These are phyloP conservation scores for Heliconius erato DNA, from an alignment of 2,888 invertebrate species.

Conservation along the genomic window DNA sequence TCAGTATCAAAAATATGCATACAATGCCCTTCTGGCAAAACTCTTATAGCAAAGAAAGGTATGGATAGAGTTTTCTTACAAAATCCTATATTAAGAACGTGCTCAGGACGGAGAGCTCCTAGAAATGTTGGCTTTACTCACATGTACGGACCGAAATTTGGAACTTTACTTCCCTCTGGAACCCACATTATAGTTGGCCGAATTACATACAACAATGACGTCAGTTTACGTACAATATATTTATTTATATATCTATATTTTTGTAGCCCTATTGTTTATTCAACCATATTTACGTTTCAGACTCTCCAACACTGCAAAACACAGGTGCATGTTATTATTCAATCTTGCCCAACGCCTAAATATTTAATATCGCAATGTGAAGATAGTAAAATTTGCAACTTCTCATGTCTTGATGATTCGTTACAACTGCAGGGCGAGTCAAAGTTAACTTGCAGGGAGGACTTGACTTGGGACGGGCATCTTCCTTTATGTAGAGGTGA, in stretches of 20 bases:
- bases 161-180: constrained; percentile 73
- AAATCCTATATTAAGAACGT: constrained; percentile 67
- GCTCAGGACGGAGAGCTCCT: constrained; percentile 67
- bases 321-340: constrained; percentile 75
- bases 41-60: constrained; percentile 72
- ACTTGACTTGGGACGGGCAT: constrained; percentile 71
- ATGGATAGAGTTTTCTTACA: constrained; percentile 69
- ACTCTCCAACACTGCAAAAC: constrained; percentile 76
- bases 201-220: constrained; percentile 67
- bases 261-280: constrained; percentile 41
- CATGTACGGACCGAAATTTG: constrained; percentile 78
- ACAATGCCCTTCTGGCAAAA: constrained; percentile 78
- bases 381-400: constrained; percentile 69
- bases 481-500: constrained; percentile 74
- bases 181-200: constrained; percentile 72
- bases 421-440: constrained; percentile 65
- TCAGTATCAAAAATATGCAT: constrained; percentile 64
- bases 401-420: constrained; percentile 70
- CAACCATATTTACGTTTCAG: constrained; percentile 61
- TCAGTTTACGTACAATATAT: constrained; percentile 56
- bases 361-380: constrained; percentile 69
- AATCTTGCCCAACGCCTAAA: constrained; percentile 73
- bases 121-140: constrained; percentile 64
- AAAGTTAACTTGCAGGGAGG: constrained; percentile 65
- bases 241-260: constrained; percentile 16